These are phyloP conservation scores for Plemyria rubiginata DNA, from an alignment of 2,888 invertebrate species.

Conservation along the genomic window DNA sequence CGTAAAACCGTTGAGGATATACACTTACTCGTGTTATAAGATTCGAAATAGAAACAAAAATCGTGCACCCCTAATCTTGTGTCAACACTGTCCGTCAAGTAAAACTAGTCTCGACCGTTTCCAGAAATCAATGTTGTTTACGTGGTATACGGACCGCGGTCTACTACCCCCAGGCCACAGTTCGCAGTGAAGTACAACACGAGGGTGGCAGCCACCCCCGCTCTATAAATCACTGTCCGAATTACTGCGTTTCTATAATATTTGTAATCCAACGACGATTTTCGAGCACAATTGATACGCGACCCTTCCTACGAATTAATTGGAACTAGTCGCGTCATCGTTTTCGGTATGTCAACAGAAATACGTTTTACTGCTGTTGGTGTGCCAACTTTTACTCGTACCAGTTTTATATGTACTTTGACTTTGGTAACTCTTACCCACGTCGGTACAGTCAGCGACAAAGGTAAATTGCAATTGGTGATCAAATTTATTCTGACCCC, in stretches of 20 bases:
- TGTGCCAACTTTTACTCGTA: slow-evolving; percentile 20
- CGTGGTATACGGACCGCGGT: slow-evolving; percentile 54
- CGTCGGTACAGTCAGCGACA: background rate
- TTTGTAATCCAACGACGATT: slow-evolving; percentile 74
- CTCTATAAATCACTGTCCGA: slow-evolving; percentile 84
- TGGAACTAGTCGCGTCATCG: slow-evolving; percentile 64
- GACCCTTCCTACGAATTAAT: slow-evolving; percentile 66
- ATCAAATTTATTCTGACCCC: no score
- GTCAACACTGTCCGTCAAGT: slow-evolving; percentile 50
- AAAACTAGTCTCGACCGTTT: slow-evolving; percentile 67
- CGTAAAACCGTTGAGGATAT: background rate
- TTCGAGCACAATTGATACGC: slow-evolving; percentile 65
- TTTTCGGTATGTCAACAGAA: slow-evolving; percentile 49
- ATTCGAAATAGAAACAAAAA: slow-evolving; percentile 18
- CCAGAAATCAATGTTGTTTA: slow-evolving; percentile 82
- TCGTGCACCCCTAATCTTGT: slow-evolving; percentile 33
- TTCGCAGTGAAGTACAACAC: slow-evolving; percentile 20
- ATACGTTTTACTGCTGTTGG: slow-evolving; percentile 24
- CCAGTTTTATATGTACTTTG: slow-evolving; percentile 5
- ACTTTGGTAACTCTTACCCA: slow-evolving; percentile 4
- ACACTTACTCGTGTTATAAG: background rate
- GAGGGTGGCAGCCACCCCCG: slow-evolving; percentile 79
- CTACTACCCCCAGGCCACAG: slow-evolving; percentile 37
- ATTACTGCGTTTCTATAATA: slow-evolving; percentile 81
- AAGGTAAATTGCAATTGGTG: no score